These are phyloP conservation scores for Ferrisia virgata DNA, from an alignment of 2,888 invertebrate species.

Conservation along the genomic window DNA sequence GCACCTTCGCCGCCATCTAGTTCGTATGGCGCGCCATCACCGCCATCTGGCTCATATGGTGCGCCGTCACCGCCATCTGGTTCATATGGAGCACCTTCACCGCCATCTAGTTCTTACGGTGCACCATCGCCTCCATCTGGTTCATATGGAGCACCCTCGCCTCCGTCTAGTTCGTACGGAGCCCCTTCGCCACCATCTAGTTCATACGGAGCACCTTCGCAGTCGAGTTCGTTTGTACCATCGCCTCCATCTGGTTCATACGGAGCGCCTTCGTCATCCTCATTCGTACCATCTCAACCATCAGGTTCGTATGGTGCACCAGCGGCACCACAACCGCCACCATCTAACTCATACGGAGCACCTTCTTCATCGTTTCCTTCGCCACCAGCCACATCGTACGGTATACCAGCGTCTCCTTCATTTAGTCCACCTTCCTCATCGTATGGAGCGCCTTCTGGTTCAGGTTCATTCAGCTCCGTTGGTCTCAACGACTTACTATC, in stretches of 20 bases:
- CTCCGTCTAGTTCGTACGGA: conserved; percentile 45
- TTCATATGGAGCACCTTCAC: conserved; percentile 46
- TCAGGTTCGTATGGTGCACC: conserved; percentile 46
- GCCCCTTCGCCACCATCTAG: conserved; percentile 38
- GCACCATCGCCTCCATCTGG: conserved; percentile 43
- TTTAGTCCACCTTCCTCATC: conserved; percentile 24
- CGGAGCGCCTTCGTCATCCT: conserved; percentile 23
- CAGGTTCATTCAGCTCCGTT: conserved; percentile 42
- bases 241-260: conserved; percentile 34
- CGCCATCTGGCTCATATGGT: conserved; percentile 50
- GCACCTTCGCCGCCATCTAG: conserved; percentile 31
- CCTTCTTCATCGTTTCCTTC: conserved; percentile 9
- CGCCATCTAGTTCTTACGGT: conserved; percentile 48
- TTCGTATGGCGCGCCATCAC: conserved; percentile 46
- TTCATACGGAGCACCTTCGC: conserved; percentile 4
- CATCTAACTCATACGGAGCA: conserved; percentile 36
- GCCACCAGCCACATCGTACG: conserved; percentile 27
- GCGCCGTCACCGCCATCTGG: conserved; percentile 48
- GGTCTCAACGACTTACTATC: background rate
- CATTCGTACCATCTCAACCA: background rate
- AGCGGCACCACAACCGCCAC: conserved; percentile 12
- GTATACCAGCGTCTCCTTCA: conserved; percentile 41
- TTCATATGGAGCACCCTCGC: conserved; percentile 47
- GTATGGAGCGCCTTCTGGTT: conserved; percentile 39
- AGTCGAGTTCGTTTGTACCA: conserved; percentile 30